Evolutionary conservation across 1,140 invertebrate species (phyloP), one percentile per base, ranked within the genome.

Genomic region (Agrilus planipennis): DNA sequence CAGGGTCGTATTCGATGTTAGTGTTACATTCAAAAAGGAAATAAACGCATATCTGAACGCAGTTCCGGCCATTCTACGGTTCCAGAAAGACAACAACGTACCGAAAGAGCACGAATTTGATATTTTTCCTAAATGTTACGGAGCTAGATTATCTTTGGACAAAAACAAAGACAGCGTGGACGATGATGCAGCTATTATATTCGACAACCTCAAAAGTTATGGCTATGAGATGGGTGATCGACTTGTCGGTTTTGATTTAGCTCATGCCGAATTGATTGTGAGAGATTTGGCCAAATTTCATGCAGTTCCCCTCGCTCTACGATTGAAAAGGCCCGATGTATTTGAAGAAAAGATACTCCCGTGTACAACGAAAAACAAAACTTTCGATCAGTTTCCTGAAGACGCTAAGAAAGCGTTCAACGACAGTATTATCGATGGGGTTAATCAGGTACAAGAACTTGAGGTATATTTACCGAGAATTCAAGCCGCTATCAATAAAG

Each of bases 1-100:
- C 2, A 52, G 71, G 42, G 57, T 69, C 17, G 53, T 73, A 7
- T 76, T 77, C 46, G 67, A 75, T 46, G 71, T 70, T 9, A 66
- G 70, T 19, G 52, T 71, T 0, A 69, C 73, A 1, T 76, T 75
- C 42, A 58, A 66, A 3, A 75, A 75, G 19, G 75, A 77, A 51
- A 51, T 73, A 10, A 50, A 65, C 2, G 71, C 74, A n/a, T 77
- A 76, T 37, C 55, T 60, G 20, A 55, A 55, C 18, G 51, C 73
- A 30, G 63, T 64, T 2, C 67, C 72, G 1, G 61, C 61, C 4
- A 57, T 76, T 28, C 41, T 63, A 0, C 52, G 68, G 16, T 49
- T 76, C 2, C 70, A 76, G 40, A 43, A 58, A 7, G 63, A 74
- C 22, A 59, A 52, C 15, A 62, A 64, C 0, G 34, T 73, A 0